Conservation (phyloP, 2,113 vertebrate genomes). For the Trochalopteron elliotii region DNA sequence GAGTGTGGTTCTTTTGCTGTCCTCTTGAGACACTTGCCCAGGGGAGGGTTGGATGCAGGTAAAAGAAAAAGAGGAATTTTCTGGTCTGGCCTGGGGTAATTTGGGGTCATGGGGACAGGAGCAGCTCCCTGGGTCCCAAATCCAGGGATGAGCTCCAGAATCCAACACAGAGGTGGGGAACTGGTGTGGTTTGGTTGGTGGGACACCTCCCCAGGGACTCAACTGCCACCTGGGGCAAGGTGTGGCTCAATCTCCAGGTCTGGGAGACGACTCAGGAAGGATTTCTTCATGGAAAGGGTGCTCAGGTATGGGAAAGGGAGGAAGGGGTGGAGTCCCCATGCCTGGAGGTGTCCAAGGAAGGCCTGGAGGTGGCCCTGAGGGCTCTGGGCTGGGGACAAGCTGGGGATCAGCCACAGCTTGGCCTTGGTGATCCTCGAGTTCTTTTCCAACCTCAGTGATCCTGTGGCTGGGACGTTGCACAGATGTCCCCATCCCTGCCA, state of each 20-base stretch:
- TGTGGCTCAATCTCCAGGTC: accelerated
- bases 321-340: not conserved
- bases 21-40: too few species aligned
- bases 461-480: not conserved
- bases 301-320: not conserved
- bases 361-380: not conserved
- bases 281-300: not conserved
- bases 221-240: accelerated
- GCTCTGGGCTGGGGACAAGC: not conserved
- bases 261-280: not conserved
- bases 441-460: not conserved
- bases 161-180: accelerated
- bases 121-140: not conserved
- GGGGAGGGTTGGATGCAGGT: not conserved
- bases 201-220: not conserved
- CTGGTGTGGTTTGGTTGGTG: accelerated
- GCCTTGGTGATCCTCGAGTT: not conserved
- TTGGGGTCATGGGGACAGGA: accelerated
- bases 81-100: not conserved
- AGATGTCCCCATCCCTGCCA: not conserved
- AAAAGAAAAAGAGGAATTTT: not conserved
- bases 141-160: not conserved
- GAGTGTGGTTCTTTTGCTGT: too few species aligned
- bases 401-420: not conserved
- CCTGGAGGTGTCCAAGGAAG: not conserved